Evolutionary conservation across 2,113 vertebrate species (phyloP), one percentile per base, ranked within the genome.

Genomic region (Carollia perspicillata): DNA sequence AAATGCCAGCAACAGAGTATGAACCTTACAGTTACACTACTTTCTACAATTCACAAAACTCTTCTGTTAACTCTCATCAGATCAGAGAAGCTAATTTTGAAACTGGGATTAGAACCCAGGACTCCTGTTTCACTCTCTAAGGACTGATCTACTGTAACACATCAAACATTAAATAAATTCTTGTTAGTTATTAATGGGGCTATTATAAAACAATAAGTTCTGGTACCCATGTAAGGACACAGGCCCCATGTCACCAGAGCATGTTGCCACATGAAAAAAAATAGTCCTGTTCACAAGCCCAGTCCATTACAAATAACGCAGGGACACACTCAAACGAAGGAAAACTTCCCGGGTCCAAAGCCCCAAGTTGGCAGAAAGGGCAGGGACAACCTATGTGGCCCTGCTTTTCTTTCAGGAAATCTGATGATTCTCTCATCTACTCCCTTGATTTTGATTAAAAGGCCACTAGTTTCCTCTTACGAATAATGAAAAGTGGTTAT

Each of bases 361-460:
- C 63, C 84, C 63, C 63, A 89, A 89, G 86, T 92, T 95, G 58
- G 79, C 8, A n/a, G 83, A 51, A 42, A 84, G 78, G 86, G 89
- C 0, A 60, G 44, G 84, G 65, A 55, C 12, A 33, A 13, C 26
- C 37, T 71, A 40, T 40, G 37, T 1, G 69, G 53, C n/a, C 18
- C 14, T 0, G 72, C 83, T 89, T 51, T 28, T 47, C 91, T 77
- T 42, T 37, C 13, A 33, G 66, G 75, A 58, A 55, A 65, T 49
- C 40, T 89, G 72, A 22, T 8, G 60, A 35, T 47, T 42, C 12
- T 65, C 86, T 72, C 51, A 35, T 42, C 72, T 44, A 40, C 44
- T 75, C n/a, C 60, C 42, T 58, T 4, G 55, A 20, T 53, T 94
- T 22, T 65, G 65, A 72, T 26, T 26, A 23, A 71, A 37, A 90